Evolutionary conservation across 2,113 vertebrate genomes (phyloP).

Genomic region (Malurus cyaneus): DNA sequence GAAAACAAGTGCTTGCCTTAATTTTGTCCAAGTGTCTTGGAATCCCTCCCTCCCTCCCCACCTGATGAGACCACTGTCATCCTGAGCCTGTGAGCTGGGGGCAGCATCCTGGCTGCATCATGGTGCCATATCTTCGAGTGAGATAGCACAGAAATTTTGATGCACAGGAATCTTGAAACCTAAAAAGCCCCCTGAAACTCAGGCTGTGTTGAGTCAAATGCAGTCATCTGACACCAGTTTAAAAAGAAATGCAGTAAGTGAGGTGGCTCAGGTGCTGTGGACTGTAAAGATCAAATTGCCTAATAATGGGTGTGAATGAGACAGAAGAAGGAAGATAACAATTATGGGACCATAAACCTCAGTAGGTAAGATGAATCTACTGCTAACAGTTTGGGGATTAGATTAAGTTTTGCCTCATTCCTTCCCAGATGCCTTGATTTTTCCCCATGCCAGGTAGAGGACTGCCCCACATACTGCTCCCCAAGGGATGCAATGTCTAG

Average conservation of each 20-base stretch:
- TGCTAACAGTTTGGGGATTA: not conserved
- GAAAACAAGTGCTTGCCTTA: not conserved
- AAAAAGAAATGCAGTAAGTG: not conserved
- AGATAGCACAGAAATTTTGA: not conserved
- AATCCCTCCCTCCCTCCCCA: not conserved
- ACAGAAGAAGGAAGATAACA: not conserved
- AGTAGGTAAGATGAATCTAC: not conserved
- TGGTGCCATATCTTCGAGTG: not conserved
- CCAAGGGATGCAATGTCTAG: not conserved
- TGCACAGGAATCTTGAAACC: not conserved
- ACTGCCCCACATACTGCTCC: not conserved
- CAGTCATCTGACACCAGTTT: not conserved
- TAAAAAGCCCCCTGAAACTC: not conserved
- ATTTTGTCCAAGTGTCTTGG: not conserved
- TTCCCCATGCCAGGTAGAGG: not conserved
- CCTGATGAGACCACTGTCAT: not conserved
- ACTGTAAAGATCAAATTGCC: not conserved
- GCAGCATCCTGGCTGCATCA: not conserved
- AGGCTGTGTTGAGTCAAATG: not conserved
- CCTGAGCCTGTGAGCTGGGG: not conserved
- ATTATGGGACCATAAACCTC: not conserved
- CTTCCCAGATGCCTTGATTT: not conserved
- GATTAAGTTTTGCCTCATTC: not conserved
- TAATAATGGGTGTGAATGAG: not conserved
- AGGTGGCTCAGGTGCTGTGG: not conserved